Base-by-base conservation (phyloP, 2,888 invertebrate species). In the Nomada goodeniana region DNA sequence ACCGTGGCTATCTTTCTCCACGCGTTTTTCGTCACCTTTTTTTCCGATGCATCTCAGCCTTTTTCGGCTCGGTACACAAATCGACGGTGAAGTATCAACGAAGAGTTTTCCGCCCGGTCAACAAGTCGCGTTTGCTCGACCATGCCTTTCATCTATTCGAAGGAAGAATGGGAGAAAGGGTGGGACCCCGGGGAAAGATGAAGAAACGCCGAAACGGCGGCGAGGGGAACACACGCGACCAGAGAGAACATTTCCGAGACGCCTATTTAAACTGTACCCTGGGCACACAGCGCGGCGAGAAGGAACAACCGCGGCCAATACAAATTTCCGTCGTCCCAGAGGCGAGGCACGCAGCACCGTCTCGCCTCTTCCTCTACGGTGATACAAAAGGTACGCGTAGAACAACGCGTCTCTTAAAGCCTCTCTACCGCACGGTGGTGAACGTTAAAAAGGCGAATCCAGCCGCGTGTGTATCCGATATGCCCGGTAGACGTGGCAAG, bases 61-160 rank as follows among this genome's bases (percentile, higher is more conserved):
- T 7, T 13, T 2, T 36, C 7, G 5, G 36, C 5, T 7, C 36
- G 36, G 7, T 7, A 36, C 36, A 36, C 36, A 36, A 36, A 36
- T 36, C 36, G 36, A 36, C 36, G 36, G 36, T 1, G 36, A 7
- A 36, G 7, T 36, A 36, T 5, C 36, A 36, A 36, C 13, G 11
- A 59, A 63, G 29, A 53, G 55, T 36, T 53, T 64, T 53, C 47
- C 47, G 2, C 1, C 26, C 65, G 50, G 42, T 61, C 71, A 44
- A 71, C 78, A 77, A 71, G 67, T 80, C 55, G 70, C 77, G 79
- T 80, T 80, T 80, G 60, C 77, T 77, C 71, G 80, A 71, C 70
- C 60, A 77, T 67, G 63, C 65, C 60, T 80, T 80, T 80, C 70
- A 78, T 78, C 75, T 69, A n/a, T n/a, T n/a, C n/a, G 23, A 47